Conservation (phyloP, 1,140 invertebrate species). For the Zaprionus nigranus region DNA sequence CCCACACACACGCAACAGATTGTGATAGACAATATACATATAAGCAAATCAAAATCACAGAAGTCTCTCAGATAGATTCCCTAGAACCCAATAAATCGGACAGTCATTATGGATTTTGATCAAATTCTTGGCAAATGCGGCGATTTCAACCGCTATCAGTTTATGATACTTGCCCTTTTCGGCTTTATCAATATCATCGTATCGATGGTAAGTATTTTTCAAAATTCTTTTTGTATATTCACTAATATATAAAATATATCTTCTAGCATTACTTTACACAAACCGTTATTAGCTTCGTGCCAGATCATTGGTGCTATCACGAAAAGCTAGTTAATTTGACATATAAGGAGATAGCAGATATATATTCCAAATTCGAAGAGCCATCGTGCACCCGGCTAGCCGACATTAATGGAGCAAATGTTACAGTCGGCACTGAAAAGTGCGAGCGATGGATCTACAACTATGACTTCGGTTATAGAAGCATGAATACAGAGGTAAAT, state of each 20-base stretch:
- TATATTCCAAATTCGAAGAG: conserved; percentile 71
- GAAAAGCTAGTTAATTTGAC: conserved; percentile 79
- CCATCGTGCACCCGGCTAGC: conserved; percentile 76
- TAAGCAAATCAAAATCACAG: neutral
- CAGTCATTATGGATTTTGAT: conserved; percentile 86
- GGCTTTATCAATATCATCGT: conserved; percentile 86
- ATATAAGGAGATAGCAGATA: conserved; percentile 74
- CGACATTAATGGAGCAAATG: conserved; percentile 57
- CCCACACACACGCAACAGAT: conserved; percentile 17
- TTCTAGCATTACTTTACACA: conserved; percentile 86
- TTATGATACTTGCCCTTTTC: conserved; percentile 86
- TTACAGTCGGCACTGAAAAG: conserved; percentile 66
- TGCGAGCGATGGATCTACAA: conserved; percentile 86
- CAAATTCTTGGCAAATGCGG: conserved; percentile 87
- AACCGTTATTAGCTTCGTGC: conserved; percentile 86
- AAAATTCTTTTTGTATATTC: neutral
- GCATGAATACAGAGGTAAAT: conserved; percentile 86
- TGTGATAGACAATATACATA: conserved; percentile 37
- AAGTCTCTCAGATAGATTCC: too few species aligned
- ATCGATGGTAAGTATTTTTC: conserved; percentile 78
- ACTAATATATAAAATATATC: neutral
- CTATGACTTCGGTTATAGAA: conserved; percentile 85
- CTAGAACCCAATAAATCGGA: conserved; percentile 31
- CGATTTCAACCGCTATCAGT: conserved; percentile 87
- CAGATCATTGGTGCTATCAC: conserved; percentile 85